A percentile compares a stretch with the other conserved stretches of the same genome.
phyloP scores from a whole-genome alignment of 2,888 invertebrate species.

The Nemoura dubitans region DNA sequence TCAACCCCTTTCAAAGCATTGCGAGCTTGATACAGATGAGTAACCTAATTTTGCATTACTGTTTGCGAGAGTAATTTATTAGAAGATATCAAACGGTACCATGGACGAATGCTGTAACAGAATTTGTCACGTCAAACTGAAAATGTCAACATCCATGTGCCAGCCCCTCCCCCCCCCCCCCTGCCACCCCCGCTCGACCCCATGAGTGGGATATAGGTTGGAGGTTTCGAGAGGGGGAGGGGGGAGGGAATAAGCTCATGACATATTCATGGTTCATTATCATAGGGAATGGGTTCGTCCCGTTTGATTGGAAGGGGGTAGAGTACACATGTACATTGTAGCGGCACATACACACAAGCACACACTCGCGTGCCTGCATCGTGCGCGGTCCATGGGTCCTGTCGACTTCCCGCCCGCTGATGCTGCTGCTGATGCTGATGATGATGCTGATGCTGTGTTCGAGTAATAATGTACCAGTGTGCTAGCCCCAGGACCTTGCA shows the following conservation, averaged over 20 bases:
- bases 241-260: conserved; percentile 50
- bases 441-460: not conserved
- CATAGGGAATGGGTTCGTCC: conserved; percentile 53
- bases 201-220: conserved; percentile 41
- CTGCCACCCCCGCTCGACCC: conserved; percentile 42
- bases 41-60: conserved; percentile 28
- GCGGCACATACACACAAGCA: conserved; percentile 16
- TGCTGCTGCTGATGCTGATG: no score
- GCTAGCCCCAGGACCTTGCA: not conserved
- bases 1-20: not conserved
- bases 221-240: conserved; percentile 36
- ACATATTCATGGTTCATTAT: conserved; percentile 53
- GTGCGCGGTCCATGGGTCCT: not conserved
- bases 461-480: not conserved
- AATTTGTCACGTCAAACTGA: conserved; percentile 46
- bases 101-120: conserved; percentile 43
- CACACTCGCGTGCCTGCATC: conserved; percentile 1
- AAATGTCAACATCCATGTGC: conserved; percentile 49
- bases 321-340: conserved; percentile 40
- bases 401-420: not conserved
- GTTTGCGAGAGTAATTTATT: conserved; percentile 30
- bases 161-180: not conserved
- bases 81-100: conserved; percentile 30
- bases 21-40: not conserved
- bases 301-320: conserved; percentile 50